Base-by-base conservation (phyloP, 1,140 invertebrate species). In the Parapsyche elsis region DNA sequence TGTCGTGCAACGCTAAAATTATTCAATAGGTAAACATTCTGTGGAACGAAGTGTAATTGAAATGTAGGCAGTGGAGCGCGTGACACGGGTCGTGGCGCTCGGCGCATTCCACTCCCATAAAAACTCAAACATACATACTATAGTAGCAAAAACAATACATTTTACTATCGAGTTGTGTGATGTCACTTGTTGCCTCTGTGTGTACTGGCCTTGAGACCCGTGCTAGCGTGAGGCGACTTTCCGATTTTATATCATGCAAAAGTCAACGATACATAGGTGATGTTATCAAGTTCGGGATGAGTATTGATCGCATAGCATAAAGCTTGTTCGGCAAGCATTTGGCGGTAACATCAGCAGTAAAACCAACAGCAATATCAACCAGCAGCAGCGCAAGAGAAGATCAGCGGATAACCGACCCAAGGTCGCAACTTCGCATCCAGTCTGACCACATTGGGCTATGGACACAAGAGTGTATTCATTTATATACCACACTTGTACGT, bases 351-450 rank as follows among this genome's bases (percentile, higher is more conserved):
- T 5, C 49, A 53, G 10, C 59, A 23, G 59, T 16, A 61, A 14
- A 61, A 23, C 30, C 30, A 38, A 38, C 30, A 53, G 2, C 49
- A 53, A 53, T 16, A 53, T 53, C 49, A 53, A 10, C 49, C 49
- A 53, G 16, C 49, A 53, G 10, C 59, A 23, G 59, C 59, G 21
- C 5, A 7, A 23, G 21, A 21, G 46, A 24, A 46, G 71, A 73
- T 73, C 24, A 73, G 5, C 71, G 24, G 71, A 73, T 73, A 73
- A 73, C 71, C 71, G 71, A 38, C 71, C 71, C 71, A 73, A 73
- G 71, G 71, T 53, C 71, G 71, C 71, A 21, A 16, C 71, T 73
- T 73, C 38, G 71, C 71, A 46, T 45, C 71, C 71, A 73, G 38
- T 73, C 38, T 73, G 71, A 38, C 38, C 71, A 9, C 38, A 45